Conservation (phyloP, 2,113 vertebrate species). For the Semnornis frantzii region DNA sequence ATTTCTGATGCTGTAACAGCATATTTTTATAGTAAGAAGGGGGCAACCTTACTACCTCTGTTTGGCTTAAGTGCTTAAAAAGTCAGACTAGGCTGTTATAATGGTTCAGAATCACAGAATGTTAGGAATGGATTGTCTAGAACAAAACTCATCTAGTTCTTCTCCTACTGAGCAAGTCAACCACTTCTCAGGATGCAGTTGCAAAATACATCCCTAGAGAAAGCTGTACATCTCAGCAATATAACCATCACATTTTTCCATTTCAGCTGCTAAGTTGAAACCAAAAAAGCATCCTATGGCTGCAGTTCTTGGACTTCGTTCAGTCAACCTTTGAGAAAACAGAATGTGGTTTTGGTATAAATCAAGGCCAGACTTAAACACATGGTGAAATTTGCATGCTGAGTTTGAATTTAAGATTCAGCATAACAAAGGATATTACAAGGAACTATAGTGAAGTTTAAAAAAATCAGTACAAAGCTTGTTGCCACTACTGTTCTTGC, state of each 20-base stretch:
- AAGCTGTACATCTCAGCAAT: not conserved
- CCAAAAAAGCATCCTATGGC: not conserved
- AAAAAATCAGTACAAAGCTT: slow-evolving; percentile 3
- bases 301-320: slow-evolving; percentile 3
- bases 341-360: slow-evolving; percentile 3
- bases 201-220: not conserved
- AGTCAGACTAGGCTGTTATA: not conserved
- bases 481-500: not conserved
- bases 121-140: too few species aligned
- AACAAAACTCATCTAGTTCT: not conserved
- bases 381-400: not conserved
- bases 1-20: not conserved
- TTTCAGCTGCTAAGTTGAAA: not conserved
- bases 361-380: slow-evolving; percentile 3
- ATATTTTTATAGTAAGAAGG: not conserved
- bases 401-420: slow-evolving; percentile 8
- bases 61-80: not conserved
- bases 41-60: not conserved
- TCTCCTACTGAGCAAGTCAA: not conserved
- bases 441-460: not conserved
- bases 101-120: too few species aligned
- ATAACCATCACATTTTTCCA: not conserved
- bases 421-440: not conserved
- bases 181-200: not conserved
- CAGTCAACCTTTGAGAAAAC: slow-evolving; percentile 19